Base-by-base conservation (phyloP, 2,113 vertebrate species). In the Odontesthes bonariensis region DNA sequence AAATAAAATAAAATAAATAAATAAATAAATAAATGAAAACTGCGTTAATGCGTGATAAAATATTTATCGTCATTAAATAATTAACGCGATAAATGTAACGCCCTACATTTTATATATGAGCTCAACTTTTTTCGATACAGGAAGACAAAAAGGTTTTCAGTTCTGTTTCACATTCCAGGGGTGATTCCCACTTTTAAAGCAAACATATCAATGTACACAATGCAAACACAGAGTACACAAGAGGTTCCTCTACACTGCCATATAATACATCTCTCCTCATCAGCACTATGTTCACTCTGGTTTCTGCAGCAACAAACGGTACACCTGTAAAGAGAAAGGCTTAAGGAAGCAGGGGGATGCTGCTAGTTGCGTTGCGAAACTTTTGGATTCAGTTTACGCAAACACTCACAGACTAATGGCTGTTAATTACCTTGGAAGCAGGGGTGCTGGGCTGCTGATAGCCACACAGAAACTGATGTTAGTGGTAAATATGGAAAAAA, bases 391-490 rank as follows among this genome's bases (percentile, higher is more conserved):
- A 16, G 19, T 51, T 46, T 56, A 67, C 38, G 38, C 10, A 60
- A 17, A 80, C 53, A 84, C 56, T 71, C 58, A 56, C 49, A 81
- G 20, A 65, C 65, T 82, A 57, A 53, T 42, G 69, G 53, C 58
- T 31, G 62, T 65, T 69, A 69, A 81, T 92, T 93, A 94, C 92
- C 93, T 94, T 93, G 8, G 89, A 89, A 85, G 83, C 16, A 27
- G 91, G 86, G 46, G 92, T 83, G 86, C 89, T 89, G 80, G 92
- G 88, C 89, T 91, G 93, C 89, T 91, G 89, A 92, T 94, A 94
- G 74, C 92, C 93, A 89, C 93, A 94, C 44, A 94, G 91, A 94
- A 93, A 94, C 94, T 94, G 91, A 90, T 40, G 87, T 83, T 65
- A 90, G 8, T 80, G 52, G 35, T 70, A 59, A 64, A 86, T 67